phyloP scores from a whole-genome alignment of 2,888 invertebrate genomes.

The Pseudanteris insignis region DNA sequence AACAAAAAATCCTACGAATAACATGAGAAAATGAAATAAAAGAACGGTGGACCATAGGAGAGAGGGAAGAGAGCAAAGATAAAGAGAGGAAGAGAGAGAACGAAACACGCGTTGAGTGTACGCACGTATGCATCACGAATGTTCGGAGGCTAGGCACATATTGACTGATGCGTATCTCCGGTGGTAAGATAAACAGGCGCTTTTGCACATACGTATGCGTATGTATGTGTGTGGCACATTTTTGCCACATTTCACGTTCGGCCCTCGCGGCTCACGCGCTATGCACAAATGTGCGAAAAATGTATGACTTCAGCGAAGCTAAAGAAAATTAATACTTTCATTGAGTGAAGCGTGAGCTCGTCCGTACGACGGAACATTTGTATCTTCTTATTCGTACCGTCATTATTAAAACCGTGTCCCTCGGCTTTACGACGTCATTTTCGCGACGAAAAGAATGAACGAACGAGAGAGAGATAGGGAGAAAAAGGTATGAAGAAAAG shows the following conservation, averaged over 20 bases:
- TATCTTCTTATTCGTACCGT: slow-evolving; percentile 12
- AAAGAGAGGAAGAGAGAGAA: slow-evolving; percentile 30
- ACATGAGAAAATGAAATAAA: slow-evolving; percentile 1
- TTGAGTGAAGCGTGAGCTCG: slow-evolving; percentile 7
- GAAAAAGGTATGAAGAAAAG: no score
- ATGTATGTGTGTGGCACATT: slow-evolving; percentile 30
- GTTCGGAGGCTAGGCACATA: slow-evolving; percentile 60
- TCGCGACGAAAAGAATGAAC: slow-evolving; percentile 7
- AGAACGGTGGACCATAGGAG: neutral
- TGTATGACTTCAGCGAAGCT: slow-evolving; percentile 23
- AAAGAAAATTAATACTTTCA: slow-evolving; percentile 35
- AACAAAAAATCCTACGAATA: neutral
- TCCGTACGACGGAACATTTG: slow-evolving; percentile 12
- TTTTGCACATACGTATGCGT: slow-evolving; percentile 41
- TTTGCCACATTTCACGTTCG: slow-evolving; percentile 41
- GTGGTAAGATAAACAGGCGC: slow-evolving; percentile 61
- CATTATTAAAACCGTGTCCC: slow-evolving; percentile 18
- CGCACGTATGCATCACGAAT: slow-evolving; percentile 52
- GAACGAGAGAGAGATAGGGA: no score
- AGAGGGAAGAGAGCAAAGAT: no score
- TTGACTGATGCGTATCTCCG: slow-evolving; percentile 62
- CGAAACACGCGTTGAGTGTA: slow-evolving; percentile 37
- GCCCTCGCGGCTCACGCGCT: slow-evolving; percentile 14
- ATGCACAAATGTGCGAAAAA: slow-evolving; percentile 40
- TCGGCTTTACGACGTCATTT: slow-evolving; percentile 17